phyloP scores from a whole-genome alignment of 2,888 invertebrate genomes.

The Chalcosyrphus nemorum region DNA sequence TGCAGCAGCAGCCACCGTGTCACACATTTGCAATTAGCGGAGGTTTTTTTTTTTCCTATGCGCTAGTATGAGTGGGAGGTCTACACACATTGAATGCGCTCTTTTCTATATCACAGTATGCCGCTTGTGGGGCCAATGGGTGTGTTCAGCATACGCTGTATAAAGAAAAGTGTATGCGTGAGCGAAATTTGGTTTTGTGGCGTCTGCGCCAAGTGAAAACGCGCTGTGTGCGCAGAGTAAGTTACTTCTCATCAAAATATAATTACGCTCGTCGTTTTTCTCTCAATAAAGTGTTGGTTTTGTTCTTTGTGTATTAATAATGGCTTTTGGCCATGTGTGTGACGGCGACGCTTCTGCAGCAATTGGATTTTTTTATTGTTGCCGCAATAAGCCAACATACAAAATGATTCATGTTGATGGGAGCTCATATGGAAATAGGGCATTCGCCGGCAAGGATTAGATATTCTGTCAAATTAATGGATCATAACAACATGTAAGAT shows the following conservation, averaged over 20 bases:
- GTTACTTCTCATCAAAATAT: slow-evolving; percentile 34
- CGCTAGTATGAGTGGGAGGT: slow-evolving; percentile 1
- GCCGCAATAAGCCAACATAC: slow-evolving; percentile 10
- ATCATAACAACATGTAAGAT: neutral
- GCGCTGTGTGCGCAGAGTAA: slow-evolving; percentile 25
- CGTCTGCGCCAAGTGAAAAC: slow-evolving; percentile 18
- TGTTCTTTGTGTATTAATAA: neutral
- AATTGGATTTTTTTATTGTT: slow-evolving; percentile 4
- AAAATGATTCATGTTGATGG: slow-evolving; percentile 16
- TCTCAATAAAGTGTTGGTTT: neutral
- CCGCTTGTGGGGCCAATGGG: slow-evolving; percentile 12
- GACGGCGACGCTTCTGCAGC: slow-evolving; percentile 6
- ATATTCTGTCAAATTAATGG: neutral
- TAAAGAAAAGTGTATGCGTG: neutral
- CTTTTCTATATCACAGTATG: neutral
- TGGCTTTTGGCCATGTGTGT: slow-evolving; percentile 1
- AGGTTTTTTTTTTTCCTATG: too few species aligned
- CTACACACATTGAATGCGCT: too few species aligned
- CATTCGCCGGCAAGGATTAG: neutral
- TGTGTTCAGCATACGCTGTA: slow-evolving; percentile 24
- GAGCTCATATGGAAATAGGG: neutral
- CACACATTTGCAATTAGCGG: slow-evolving; percentile 28
- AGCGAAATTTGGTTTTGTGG: slow-evolving; percentile 1
- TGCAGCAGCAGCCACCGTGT: slow-evolving; percentile 30
- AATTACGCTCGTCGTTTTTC: slow-evolving; percentile 22